Base-by-base conservation (phyloP, 2,113 vertebrate genomes). In the Etheostoma cragini region DNA sequence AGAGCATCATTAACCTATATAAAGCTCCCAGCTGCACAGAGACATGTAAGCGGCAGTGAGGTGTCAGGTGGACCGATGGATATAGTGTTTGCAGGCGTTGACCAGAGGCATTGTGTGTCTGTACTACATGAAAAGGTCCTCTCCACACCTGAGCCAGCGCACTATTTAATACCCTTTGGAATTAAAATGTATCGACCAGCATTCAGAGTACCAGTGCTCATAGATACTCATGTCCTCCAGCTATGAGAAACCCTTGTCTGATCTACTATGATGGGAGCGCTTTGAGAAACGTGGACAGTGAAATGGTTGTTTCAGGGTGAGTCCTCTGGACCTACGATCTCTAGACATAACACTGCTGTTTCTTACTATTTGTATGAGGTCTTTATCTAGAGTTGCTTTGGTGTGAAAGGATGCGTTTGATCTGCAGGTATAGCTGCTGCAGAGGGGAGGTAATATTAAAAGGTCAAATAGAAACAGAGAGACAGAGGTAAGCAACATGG, bases 111-210 rank as follows among this genome's bases (percentile, higher is more conserved):
- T n/a, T n/a, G n/a, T n/a, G n/a, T n/a, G 81, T 70, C 70, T 17
- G 57, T 61, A 68, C 66, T 30, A 49, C 19, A 85, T 72, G 85
- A 45, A 83, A 60, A 78, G 35, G 22, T 76, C 65, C 61, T 61
- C 58, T 65, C 47, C 66, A 49, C 91, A 91, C 85, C 87, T 92
- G 88, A 88, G 81, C 64, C 83, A 42, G 15, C 38, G 50, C 42
- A 35, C 72, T 73, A 70, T 67, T 76, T 63, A 78, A 61, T 61
- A 68, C 15, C 61, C 58, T 58, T 84, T 53, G 58, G 69, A 82
- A 83, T 85, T 69, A 76, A 76, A 85, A 86, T 4, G n/a, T 57
- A 86, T 83, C 45, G 81, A 90, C 81, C 46, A 12, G 47, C 19
- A 13, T 35, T 72, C 71, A 75, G 73, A 77, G 26, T 33, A 57